Evolutionary conservation across 1,140 invertebrate genomes (phyloP), one percentile per base, ranked within the genome.

Genomic region (Zeugodacus cucurbitae): DNA sequence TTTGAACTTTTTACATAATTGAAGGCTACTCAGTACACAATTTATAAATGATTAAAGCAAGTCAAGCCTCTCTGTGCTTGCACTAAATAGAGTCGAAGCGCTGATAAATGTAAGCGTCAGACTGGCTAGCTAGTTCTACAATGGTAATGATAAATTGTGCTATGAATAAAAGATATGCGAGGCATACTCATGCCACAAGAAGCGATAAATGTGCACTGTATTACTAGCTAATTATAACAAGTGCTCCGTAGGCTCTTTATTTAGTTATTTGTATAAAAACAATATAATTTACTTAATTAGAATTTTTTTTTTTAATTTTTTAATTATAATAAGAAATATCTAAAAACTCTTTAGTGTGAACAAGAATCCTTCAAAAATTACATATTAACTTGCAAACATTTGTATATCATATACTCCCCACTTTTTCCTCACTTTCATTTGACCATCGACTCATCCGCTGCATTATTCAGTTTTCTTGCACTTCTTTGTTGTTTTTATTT

Each of bases 361-460:
- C 8, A 20, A 41, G 1, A 37, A 37, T 37, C 32, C 34, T 7
- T 0, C 8, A 6, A 29, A 78, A 22, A 48, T n/a, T 22, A 26
- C 14, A n/a, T 48, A 4, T 54, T 54, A 44, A n/a, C 7, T 20
- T 11, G 17, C 26, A 26, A 41, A 7, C n/a, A 48, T 26, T 2
- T 26, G 11, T 82, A 44, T 4, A 20, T 7, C 22, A 26, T 4
- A 17, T 29, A 4, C 20, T 70, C 11, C 32, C 10, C 32, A 29
- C 74, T 48, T 82, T 82, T 2, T n/a, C 17, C 20, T 8, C 74
- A 29, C 37, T 26, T 82, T 44, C 74, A 26, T 82, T 82, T 41
- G 11, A 48, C n/a, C 74, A 41, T n/a, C n/a, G n/a, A 48, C n/a
- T 82, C 74, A 82, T 82, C n/a, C 37, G n/a, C 74, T 74, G 41